These are phyloP conservation scores for Drosophila lacertosa DNA, from an alignment of 1,140 invertebrate genomes.

Conservation along the genomic window DNA sequence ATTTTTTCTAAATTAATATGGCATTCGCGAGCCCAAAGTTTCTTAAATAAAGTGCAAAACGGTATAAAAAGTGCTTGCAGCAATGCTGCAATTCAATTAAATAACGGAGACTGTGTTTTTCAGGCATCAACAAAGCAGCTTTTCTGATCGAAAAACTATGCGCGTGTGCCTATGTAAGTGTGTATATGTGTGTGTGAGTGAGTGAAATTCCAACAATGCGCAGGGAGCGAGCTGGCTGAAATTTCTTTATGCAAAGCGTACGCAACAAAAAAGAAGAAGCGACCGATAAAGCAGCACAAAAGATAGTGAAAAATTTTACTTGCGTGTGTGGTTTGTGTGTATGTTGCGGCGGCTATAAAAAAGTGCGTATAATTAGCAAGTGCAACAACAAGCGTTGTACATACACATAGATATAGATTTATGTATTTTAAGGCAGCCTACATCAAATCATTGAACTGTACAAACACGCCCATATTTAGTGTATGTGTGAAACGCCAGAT, in stretches of 20 bases:
- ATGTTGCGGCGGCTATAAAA: constrained; percentile 35
- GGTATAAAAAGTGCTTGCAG: constrained; percentile 15
- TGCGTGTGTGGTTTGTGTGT: constrained; percentile 19
- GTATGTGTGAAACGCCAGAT: constrained; percentile 45
- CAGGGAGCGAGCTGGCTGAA: constrained; percentile 57
- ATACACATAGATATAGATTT: constrained; percentile 7
- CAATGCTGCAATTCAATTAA: constrained; percentile 6
- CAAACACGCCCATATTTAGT: constrained; percentile 76
- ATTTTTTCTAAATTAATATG: constrained; percentile 64
- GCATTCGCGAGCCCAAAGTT: constrained; percentile 28
- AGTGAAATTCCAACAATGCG: constrained; percentile 78
- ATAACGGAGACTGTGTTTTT: constrained; percentile 6
- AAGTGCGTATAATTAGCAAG: constrained; percentile 72
- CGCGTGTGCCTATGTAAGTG: constrained; percentile 22
- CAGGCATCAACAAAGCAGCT: constrained; percentile 18
- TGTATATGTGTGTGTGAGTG: constrained; percentile 47
- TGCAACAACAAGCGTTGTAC: constrained; percentile 37
- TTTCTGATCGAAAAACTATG: constrained; percentile 40
- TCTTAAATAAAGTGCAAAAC: constrained; percentile 51
- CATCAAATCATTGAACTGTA: constrained; percentile 68
- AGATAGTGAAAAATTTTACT: constrained; percentile 39
- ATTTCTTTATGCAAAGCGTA: constrained; percentile 75
- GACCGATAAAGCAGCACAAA: constrained; percentile 35
- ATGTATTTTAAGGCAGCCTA: constrained; percentile 26
- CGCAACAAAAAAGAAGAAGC: constrained; percentile 50